Base-by-base conservation (phyloP, 2,113 vertebrate genomes). In the Periophthalmodon schlosseri region DNA sequence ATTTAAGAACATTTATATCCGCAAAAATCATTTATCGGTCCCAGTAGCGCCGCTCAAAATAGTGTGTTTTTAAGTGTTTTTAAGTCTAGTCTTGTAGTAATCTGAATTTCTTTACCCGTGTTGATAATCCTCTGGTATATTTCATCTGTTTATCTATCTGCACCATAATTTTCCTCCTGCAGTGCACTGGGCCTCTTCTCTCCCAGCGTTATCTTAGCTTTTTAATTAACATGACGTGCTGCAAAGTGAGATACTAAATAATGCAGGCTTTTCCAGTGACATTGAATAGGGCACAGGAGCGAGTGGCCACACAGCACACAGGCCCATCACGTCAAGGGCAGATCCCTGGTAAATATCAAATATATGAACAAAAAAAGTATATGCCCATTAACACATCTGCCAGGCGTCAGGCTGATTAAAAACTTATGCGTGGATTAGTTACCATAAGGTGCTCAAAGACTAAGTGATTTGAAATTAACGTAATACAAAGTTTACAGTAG, bases 241-340 rank as follows among this genome's bases (percentile, higher is more conserved):
- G 87, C 82, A 88, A 86, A 92, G 87, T 83, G 83, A 89, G 86
- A 85, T 83, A 70, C 89, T 91, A 91, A 92, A 91, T 92, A 91
- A 92, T 92, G 87, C 86, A 92, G 70, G 85, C 79, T 86, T 89
- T 89, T 85, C 79, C 85, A 90, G 75, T 91, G 90, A 87, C 86
- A 88, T 74, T 46, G 78, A 91, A 85, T 88, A 84, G 80, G 81
- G 65, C 71, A 10, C 63, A 65, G 36, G 39, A 81, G 86, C 86
- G 84, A 91, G 84, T 74, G 78, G 81, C 79, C 78, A 57, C 58
- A 49, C 70, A 64, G 20, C 21, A 60, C 3, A 64, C 18, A 70
- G 24, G 16, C 9, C 20, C 34, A 39, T 16, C 33, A 39, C 34
- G 8, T 36, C 34, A 65, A 39, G 34, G 63, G 65, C 67, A 68